These are phyloP conservation scores for Ennomos quercinarius DNA, from an alignment of 2,888 invertebrate species.

Conservation along the genomic window DNA sequence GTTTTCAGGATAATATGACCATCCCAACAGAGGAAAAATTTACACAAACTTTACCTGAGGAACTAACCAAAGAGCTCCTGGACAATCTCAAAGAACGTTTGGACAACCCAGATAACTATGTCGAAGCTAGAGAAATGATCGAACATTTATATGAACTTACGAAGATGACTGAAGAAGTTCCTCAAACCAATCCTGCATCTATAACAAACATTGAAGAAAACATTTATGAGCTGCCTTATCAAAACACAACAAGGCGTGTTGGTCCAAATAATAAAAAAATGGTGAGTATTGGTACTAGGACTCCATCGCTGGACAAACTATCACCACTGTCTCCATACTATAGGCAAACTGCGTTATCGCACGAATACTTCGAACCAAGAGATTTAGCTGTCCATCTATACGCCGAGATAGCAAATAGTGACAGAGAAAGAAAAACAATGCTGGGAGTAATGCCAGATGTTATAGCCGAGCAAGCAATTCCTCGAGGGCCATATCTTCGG, in stretches of 20 bases:
- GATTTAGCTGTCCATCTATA: constrained; percentile 86
- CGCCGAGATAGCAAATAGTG: constrained; percentile 85
- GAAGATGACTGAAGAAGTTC: constrained; percentile 86
- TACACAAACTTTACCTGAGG: constrained; percentile 90
- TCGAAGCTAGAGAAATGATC: constrained; percentile 91
- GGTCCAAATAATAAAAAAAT: constrained; percentile 75
- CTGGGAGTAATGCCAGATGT: constrained; percentile 76
- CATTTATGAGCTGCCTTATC: constrained; percentile 87
- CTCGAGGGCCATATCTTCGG: constrained; percentile 86
- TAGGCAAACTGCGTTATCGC: constrained; percentile 70
- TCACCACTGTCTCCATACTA: constrained; percentile 79
- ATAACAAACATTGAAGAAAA: constrained; percentile 75
- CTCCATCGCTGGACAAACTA: constrained; percentile 86
- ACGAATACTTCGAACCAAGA: constrained; percentile 83
- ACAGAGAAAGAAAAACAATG: constrained; percentile 64
- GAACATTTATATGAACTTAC: constrained; percentile 91
- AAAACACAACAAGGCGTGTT: constrained; percentile 69
- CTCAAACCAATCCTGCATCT: constrained; percentile 62
- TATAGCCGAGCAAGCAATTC: constrained; percentile 69
- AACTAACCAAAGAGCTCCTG: constrained; percentile 90
- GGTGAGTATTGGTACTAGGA: constrained; percentile 84
- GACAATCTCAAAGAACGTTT: constrained; percentile 88
- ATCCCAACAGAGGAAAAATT: constrained; percentile 85
- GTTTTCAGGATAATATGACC: constrained; percentile 54
- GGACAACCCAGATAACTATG: constrained; percentile 90